A percentile compares a stretch with the other conserved stretches of the same genome.
These are phyloP conservation scores for Xenops minutus DNA, from an alignment of 2,797 vertebrate species.

Conservation along the genomic window DNA sequence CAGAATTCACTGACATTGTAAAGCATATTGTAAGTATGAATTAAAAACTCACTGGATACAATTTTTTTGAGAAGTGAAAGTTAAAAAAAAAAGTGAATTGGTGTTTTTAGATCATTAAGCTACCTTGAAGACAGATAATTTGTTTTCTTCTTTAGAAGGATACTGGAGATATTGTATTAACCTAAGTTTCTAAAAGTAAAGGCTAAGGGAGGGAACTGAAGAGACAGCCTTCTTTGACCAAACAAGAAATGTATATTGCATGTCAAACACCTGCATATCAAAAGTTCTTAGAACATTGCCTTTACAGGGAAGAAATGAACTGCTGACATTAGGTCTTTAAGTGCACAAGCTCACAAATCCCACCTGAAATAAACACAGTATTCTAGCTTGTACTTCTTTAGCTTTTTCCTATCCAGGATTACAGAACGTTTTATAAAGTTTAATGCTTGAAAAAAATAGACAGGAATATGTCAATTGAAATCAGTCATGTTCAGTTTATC, in stretches of 20 bases:
- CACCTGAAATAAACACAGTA: background rate
- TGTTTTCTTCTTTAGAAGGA: background rate
- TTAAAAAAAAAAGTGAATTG: background rate
- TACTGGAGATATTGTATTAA: background rate
- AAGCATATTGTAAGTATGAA: background rate
- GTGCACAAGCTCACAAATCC: background rate
- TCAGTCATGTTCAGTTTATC: background rate
- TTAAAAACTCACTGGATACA: background rate
- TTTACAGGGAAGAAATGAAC: conserved; percentile 25
- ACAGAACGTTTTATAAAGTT: background rate
- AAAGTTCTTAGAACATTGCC: background rate
- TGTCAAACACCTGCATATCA: conserved; percentile 11
- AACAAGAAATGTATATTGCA: background rate
- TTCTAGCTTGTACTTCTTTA: background rate
- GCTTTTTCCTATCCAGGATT: background rate
- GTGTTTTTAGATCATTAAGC: background rate
- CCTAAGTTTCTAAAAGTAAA: background rate
- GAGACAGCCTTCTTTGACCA: background rate
- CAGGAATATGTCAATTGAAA: background rate
- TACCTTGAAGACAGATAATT: background rate
- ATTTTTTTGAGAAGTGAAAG: background rate
- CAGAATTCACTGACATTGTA: background rate
- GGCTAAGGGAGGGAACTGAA: background rate
- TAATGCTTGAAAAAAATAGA: background rate
- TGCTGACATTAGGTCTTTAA: background rate